Percentiles rank a stretch among this genome's conserved stretches.
Conservation (phyloP, 2,113 vertebrate species). For the Heterocephalus glaber region DNA sequence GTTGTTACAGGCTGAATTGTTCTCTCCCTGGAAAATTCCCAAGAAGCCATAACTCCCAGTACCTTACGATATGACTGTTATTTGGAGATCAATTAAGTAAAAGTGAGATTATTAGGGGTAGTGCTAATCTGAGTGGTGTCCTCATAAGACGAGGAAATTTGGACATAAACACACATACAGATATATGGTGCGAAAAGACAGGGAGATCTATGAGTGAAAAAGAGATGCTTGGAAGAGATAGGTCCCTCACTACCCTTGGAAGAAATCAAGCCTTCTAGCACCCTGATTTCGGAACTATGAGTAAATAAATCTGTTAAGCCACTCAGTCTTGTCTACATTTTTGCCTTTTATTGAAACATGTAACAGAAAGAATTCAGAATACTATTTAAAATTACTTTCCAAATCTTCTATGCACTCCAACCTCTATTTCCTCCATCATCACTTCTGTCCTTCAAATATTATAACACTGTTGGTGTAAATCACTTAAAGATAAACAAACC, state of each 20-base stretch:
- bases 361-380: background rate
- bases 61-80: background rate
- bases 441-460: background rate
- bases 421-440: background rate
- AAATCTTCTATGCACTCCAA: background rate
- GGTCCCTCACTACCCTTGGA: background rate
- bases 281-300: background rate
- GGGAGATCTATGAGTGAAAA: background rate
- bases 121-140: background rate
- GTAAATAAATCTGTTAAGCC: constrained; percentile 31
- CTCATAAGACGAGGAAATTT: background rate
- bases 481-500: constrained; percentile 39
- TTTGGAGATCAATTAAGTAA: background rate
- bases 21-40: background rate
- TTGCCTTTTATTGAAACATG: background rate
- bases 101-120: background rate
- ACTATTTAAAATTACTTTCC: constrained; percentile 33
- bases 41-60: background rate
- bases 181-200: background rate
- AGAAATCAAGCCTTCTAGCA: background rate
- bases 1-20: background rate
- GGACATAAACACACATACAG: background rate
- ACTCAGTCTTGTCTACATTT: background rate
- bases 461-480: background rate
- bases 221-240: background rate